These are phyloP conservation scores for Gallinago jamesoni DNA, from an alignment of 2,113 vertebrate genomes.

Conservation along the genomic window DNA sequence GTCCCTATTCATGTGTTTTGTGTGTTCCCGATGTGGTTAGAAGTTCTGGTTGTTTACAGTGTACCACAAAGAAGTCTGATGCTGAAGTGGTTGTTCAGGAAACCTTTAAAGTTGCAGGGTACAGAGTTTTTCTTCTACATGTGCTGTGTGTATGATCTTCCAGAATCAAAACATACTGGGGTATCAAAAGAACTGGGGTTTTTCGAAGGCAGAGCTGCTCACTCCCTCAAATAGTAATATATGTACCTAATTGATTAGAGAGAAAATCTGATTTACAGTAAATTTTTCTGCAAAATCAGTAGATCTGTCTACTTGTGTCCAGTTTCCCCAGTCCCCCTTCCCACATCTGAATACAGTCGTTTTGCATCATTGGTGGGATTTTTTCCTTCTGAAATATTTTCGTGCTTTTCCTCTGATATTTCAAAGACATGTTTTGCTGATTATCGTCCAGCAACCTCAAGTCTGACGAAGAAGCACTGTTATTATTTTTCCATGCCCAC, in stretches of 20 bases:
- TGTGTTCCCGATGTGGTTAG: background rate
- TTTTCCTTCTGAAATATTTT: background rate
- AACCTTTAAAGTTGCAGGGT: background rate
- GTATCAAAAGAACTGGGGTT: background rate
- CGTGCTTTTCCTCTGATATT: constrained; percentile 10
- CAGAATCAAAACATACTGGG: background rate
- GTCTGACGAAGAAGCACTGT: background rate
- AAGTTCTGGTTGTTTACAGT: background rate
- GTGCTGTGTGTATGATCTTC: background rate
- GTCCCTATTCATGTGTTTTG: background rate
- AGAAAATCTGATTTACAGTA: background rate
- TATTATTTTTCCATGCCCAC: constrained; percentile 24
- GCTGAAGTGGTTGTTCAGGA: background rate
- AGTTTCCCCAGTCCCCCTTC: background rate
- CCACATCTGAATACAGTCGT: background rate
- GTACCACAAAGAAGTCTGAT: background rate
- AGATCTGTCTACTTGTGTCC: background rate
- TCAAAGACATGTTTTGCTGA: constrained; percentile 32
- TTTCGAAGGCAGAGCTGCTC: background rate
- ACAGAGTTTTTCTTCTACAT: background rate
- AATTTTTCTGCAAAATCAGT: background rate
- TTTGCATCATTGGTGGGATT: background rate
- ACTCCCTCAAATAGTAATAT: background rate
- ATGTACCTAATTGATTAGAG: background rate
- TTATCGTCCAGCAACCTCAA: constrained; percentile 29